phyloP scores from a whole-genome alignment of 92 coral and sea anemone genomes.

The Chrysogorgia sp. region DNA sequence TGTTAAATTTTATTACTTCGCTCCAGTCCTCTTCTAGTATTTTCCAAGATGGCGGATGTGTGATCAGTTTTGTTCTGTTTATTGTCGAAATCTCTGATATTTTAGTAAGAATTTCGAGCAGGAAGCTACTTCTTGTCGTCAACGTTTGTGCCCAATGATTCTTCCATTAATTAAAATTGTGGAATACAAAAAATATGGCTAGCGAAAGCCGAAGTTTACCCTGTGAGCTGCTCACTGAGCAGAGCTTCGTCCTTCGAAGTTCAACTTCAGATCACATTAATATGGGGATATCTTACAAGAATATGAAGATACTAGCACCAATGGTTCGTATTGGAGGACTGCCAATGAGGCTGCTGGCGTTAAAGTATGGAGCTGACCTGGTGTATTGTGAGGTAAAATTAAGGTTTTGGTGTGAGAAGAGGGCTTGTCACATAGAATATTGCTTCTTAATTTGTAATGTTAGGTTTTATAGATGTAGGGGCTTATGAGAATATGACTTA shows the following conservation, averaged over 20 bases:
- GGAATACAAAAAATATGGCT: slow-evolving; percentile 6
- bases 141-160: not conserved
- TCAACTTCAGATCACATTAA: not conserved
- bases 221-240: not conserved
- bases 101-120: not conserved
- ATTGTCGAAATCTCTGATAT: not conserved
- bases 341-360: slow-evolving; percentile 82
- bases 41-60: slow-evolving; percentile 34
- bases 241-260: not conserved
- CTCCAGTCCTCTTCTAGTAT: not conserved
- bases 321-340: slow-evolving; percentile 94
- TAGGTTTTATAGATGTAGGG: no score
- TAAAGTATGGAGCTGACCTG: slow-evolving; percentile 95
- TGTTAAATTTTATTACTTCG: not conserved
- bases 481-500: no score
- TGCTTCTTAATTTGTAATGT: no score
- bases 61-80: not conserved
- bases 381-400: slow-evolving; percentile 90
- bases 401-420: not conserved
- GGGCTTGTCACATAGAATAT: not conserved
- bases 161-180: not conserved
- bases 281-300: slow-evolving; percentile 52
- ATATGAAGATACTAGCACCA: slow-evolving; percentile 82
- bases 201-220: not conserved
- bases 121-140: not conserved